Evolutionary conservation across 2,797 vertebrate genomes (phyloP), one percentile per base, ranked within the genome.

Genomic region (Fratercula arctica): DNA sequence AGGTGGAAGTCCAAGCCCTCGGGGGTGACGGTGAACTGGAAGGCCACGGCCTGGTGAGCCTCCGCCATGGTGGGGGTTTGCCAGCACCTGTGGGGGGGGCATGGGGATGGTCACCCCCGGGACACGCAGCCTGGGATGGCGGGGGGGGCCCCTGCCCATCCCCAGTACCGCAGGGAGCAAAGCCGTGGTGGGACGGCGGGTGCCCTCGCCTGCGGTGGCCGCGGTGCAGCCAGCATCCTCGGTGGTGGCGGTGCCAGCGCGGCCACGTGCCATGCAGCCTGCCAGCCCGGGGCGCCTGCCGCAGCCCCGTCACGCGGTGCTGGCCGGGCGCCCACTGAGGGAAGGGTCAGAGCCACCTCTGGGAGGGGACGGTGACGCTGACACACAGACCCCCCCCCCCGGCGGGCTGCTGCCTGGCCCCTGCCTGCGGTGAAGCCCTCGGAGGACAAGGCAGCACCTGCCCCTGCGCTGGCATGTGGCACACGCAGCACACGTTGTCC

Each of bases 41-140:
- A 99, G 92, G 98, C 99, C 91, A 99, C 99, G 0, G 99, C 99
- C 97, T 99, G 99, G 98, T 99, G 99, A 3, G 99, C 99, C 90
- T 99, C 99, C 54, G 99, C 99, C 99, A 99, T 99, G n/a, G 46
- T 96, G 96, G 63, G 2, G n/a, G 41, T 29, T 33, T 13, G 79
- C 45, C 31, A 9, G 8, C 56, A 64, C 90, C 93, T 86, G 82
- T 2, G 18, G 3, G 16, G 56, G 43, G 37, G 7, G 46, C 26
- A 0, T 1, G 4, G 63, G 7, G 16, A 10, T 1, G 9, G 50
- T 8, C 51, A 19, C 31, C 31, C 19, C 25, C 2, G 1, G 39
- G 4, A 25, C 1, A 11, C 2, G 7, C 28, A 3, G n/a, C 16
- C 39, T 3, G 5, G 33, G 17, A 35, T 5, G 28, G 64, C 6